Base-by-base conservation (phyloP, 2,113 vertebrate species). In the Chrysochloris asiatica region DNA sequence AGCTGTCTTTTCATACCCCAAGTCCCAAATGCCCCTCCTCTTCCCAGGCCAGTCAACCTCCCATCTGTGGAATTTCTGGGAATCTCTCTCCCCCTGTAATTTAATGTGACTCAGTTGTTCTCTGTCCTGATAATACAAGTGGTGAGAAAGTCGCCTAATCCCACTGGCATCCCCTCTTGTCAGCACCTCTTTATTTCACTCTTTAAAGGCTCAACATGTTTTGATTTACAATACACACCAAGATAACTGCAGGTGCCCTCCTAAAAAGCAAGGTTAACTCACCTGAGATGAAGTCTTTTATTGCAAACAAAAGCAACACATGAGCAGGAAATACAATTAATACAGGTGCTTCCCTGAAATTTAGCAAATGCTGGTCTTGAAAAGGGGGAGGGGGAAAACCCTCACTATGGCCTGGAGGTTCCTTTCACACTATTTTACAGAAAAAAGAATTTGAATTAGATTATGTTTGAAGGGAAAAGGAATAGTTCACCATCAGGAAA, bases 171-270 rank as follows among this genome's bases (percentile, higher is more conserved):
- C 97, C 96, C 97, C 97, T 96, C 98, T 97, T 98, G 98, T 98
- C 98, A 98, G 97, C 97, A 94, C 97, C 97, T 98, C 97, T 98
- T 98, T 98, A 98, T 98, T 97, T 97, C 95, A 93, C 96, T 97
- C 97, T 97, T 98, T 98, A 98, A 98, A 98, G 97, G 97, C 98
- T 98, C 98, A 98, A 98, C 97, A 95, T 98, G 98, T 98, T 98
- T 98, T 98, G 98, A 98, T 98, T 98, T 98, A 97, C 97, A 97
- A 98, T 97, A 97, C 96, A 90, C 94, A 95, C 96, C 95, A 93
- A 97, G 98, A 98, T 97, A 97, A 98, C 97, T 97, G 96, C 98
- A 98, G 98, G 97, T 98, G 98, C 98, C 98, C 98, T 97, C 96
- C 95, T 96, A 97, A 96, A 98, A 98, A 96, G 97, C 97, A 96